phyloP scores from a whole-genome alignment of 2,888 invertebrate genomes.

The Cepaea hortensis region DNA sequence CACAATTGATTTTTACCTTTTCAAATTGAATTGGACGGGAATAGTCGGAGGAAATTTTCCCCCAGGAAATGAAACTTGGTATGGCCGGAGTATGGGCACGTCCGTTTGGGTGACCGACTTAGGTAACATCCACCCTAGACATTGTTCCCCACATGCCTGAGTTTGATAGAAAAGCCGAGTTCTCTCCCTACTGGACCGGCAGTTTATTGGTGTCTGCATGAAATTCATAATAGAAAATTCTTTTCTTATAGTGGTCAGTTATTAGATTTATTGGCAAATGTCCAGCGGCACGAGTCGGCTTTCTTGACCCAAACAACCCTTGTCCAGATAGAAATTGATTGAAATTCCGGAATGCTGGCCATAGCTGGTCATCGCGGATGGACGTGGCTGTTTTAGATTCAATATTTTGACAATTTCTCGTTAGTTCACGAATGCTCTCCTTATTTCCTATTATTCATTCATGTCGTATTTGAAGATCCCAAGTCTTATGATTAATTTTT shows the following conservation, averaged over 20 bases:
- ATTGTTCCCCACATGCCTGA: slow-evolving; percentile 32
- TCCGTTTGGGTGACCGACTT: slow-evolving; percentile 15
- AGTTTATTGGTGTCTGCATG: slow-evolving; percentile 44
- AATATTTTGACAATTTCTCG: slow-evolving; percentile 38
- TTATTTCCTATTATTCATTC: slow-evolving; percentile 8
- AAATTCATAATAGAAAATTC: slow-evolving; percentile 51
- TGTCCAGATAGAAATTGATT: slow-evolving; percentile 50
- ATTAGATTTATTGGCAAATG: slow-evolving; percentile 51
- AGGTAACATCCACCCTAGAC: slow-evolving; percentile 18
- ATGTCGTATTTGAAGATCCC: too few relatives aligned
- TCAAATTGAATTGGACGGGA: slow-evolving; percentile 43
- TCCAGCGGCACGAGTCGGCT: slow-evolving; percentile 37
- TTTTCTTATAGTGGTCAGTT: slow-evolving; percentile 46
- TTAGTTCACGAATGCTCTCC: slow-evolving; percentile 35
- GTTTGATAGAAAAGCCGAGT: background rate
- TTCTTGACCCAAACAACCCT: slow-evolving; percentile 48
- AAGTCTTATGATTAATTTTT: too few relatives aligned
- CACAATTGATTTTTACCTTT: slow-evolving; percentile 42
- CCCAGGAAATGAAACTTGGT: slow-evolving; percentile 45
- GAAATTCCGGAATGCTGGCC: slow-evolving; percentile 42
- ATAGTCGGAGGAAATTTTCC: slow-evolving; percentile 36
- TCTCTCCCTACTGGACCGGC: background rate
- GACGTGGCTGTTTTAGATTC: slow-evolving; percentile 38
- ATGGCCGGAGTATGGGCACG: slow-evolving; percentile 26
- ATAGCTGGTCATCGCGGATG: slow-evolving; percentile 30